phyloP scores from a whole-genome alignment of 2,797 vertebrate species.

The Smutsia temminckii region DNA sequence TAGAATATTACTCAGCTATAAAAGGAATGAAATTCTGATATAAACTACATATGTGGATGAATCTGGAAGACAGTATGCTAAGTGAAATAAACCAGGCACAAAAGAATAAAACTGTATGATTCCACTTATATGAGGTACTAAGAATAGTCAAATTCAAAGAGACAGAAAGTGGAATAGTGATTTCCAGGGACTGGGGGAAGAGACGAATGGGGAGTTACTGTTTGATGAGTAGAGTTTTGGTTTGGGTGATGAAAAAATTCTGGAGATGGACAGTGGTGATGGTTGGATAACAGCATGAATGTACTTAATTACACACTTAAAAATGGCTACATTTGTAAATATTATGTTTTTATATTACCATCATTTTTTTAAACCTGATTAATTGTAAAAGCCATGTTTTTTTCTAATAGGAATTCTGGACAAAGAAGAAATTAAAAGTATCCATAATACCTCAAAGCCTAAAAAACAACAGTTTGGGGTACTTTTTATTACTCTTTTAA shows the following conservation, averaged over 20 bases:
- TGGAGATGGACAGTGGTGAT: not conserved
- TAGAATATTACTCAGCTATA: not conserved
- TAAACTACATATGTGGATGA: not conserved
- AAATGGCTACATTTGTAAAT: not conserved
- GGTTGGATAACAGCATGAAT: not conserved
- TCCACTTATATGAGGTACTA: not conserved
- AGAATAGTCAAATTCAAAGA: not conserved
- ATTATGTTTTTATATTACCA: not conserved
- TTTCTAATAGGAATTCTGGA: constrained; percentile 17
- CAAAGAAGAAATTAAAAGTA: not conserved
- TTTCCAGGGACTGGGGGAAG: not conserved
- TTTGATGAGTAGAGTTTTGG: not conserved
- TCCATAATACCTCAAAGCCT: not conserved
- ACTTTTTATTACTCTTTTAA: not conserved
- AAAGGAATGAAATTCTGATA: not conserved
- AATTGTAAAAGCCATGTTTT: not conserved
- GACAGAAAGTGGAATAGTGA: not conserved
- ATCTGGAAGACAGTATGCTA: not conserved
- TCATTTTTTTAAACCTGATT: not conserved
- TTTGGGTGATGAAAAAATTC: not conserved
- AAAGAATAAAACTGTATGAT: not conserved
- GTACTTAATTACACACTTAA: not conserved
- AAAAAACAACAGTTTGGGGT: constrained; percentile 6
- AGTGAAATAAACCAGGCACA: not conserved
- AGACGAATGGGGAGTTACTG: not conserved